Conservation (phyloP, 2,113 vertebrate species). For the Willisornis vidua region DNA sequence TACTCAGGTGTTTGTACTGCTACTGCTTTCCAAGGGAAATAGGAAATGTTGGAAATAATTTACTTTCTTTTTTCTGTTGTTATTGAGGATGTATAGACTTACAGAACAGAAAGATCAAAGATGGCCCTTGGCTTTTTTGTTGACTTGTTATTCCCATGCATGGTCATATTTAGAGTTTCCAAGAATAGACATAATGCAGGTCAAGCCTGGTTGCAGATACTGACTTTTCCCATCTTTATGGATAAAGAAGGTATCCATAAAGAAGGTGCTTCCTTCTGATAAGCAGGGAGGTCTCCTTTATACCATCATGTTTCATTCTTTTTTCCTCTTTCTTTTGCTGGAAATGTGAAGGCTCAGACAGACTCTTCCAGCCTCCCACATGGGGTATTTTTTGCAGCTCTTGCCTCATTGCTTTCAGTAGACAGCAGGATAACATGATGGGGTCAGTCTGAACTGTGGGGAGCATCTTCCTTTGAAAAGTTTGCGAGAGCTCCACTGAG, state of each 20-base stretch:
- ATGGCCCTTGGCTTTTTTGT: not conserved
- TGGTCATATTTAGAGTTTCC: not conserved
- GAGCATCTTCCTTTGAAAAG: not conserved
- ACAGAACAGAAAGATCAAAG: not conserved
- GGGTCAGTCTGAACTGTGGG: not conserved
- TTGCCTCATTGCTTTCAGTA: not conserved
- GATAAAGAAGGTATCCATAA: not conserved
- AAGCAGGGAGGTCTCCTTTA: not conserved
- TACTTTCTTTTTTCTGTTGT: not conserved
- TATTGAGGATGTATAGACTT: not conserved
- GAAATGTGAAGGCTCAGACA: not conserved
- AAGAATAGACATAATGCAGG: not conserved
- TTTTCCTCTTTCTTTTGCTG: not conserved
- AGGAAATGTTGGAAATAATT: not conserved
- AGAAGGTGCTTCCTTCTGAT: not conserved
- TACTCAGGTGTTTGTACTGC: not conserved
- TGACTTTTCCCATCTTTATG: not conserved
- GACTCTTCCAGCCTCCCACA: not conserved
- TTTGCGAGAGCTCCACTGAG: not conserved
- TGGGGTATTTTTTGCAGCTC: not conserved
- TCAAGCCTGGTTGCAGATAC: not conserved
- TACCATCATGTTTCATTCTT: not conserved
- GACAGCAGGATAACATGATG: not conserved
- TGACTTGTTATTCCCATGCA: not conserved
- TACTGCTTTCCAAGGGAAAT: not conserved